Percentiles rank a stretch among this genome's conserved stretches.
Evolutionary conservation across 1,140 invertebrate species (phyloP).

Genomic region (Caenorhabditis inopinata): DNA sequence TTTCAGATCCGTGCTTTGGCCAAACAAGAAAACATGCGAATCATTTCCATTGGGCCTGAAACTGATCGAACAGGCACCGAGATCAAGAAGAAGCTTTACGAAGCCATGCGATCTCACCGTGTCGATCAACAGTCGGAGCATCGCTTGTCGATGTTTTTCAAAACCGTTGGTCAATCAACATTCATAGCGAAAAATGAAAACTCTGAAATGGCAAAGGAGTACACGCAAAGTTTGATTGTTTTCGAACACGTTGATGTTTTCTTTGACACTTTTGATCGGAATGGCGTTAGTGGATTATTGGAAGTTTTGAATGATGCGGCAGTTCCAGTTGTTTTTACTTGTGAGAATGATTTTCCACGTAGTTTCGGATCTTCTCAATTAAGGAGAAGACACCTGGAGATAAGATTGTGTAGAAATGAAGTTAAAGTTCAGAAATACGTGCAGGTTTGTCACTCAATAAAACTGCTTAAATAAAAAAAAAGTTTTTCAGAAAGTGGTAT

Average conservation of each 20-base stretch:
- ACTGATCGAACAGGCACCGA: background rate
- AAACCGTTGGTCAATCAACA: background rate
- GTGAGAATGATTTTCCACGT: background rate
- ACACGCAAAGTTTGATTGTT: background rate
- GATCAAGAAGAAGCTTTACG: background rate
- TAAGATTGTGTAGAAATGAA: background rate
- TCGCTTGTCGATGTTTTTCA: background rate
- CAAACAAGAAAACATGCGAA: background rate
- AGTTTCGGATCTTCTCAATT: background rate
- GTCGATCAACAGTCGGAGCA: background rate
- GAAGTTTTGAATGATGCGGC: background rate
- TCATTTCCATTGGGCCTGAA: background rate
- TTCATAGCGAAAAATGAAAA: too few species aligned
- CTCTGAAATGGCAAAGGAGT: background rate
- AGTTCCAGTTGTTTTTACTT: background rate
- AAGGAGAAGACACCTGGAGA: background rate
- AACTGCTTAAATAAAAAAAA: too few species aligned
- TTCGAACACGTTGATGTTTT: constrained; percentile 10
- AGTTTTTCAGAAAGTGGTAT: background rate
- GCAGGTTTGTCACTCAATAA: background rate
- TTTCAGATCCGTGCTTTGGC: background rate
- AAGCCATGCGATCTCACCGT: background rate
- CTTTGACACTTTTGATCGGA: background rate
- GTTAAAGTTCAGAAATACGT: background rate
- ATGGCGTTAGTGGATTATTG: background rate